These are phyloP conservation scores for Eupelmus urozonus DNA, from an alignment of 2,888 invertebrate genomes.

Conservation along the genomic window DNA sequence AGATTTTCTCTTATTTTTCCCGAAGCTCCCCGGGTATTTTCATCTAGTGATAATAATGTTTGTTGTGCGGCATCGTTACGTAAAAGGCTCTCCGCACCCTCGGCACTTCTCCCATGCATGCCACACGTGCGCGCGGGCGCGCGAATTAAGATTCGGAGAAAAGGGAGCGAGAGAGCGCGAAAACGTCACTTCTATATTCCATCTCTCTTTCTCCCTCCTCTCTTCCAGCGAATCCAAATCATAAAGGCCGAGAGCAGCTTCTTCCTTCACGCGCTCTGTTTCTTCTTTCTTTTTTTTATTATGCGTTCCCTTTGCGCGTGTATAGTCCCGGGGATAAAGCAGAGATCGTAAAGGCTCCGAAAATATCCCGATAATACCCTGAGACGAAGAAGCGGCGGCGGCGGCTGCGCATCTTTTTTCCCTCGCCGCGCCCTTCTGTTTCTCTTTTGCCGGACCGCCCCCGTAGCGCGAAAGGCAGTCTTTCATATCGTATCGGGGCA, in stretches of 20 bases:
- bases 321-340: conserved; percentile 43
- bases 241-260: conserved; percentile 36
- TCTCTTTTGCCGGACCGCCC: conserved; percentile 28
- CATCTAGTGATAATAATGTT: conserved; percentile 44
- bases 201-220: neutral
- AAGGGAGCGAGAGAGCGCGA: neutral
- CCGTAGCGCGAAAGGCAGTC: conserved; percentile 61
- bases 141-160: conserved; percentile 48
- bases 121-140: neutral
- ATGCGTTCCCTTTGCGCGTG: conserved; percentile 39
- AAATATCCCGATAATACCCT: conserved; percentile 68
- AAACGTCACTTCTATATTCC: conserved; percentile 20
- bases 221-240: conserved; percentile 36
- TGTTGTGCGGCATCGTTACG: conserved; percentile 33
- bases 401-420: conserved; percentile 15
- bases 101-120: neutral
- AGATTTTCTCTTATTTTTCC: conserved; percentile 1
- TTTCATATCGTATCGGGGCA: conserved; percentile 73
- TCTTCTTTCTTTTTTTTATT: conserved; percentile 51
- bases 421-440: neutral
- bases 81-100: conserved; percentile 6
- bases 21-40: neutral
- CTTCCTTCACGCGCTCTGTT: neutral
- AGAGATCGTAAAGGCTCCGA: conserved; percentile 66
- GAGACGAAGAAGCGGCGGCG: conserved; percentile 11